A percentile compares a stretch with the other conserved stretches of the same genome.
phyloP scores from a whole-genome alignment of 1,140 invertebrate genomes.

The Drosophila busckii region DNA sequence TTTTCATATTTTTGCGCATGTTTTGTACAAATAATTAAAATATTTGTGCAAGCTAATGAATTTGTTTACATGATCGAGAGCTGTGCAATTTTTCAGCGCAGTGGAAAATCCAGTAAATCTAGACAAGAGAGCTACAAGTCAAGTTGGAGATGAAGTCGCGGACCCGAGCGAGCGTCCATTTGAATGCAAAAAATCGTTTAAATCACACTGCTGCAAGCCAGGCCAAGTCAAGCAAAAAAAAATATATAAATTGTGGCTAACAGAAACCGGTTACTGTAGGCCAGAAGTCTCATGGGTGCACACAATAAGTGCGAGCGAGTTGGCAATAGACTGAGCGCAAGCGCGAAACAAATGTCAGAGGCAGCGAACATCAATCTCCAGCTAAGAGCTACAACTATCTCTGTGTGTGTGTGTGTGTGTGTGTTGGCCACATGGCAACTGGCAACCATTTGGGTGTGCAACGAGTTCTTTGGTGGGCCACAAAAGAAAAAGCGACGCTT shows the following conservation, averaged over 20 bases:
- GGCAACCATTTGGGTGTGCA: conserved; percentile 47
- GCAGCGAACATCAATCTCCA: conserved; percentile 73
- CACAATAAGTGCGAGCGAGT: conserved; percentile 44
- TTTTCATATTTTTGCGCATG: conserved; percentile 28
- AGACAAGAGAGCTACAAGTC: conserved; percentile 11
- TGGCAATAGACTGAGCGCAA: conserved; percentile 27
- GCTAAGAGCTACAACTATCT: conserved; percentile 21
- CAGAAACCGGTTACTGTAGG: conserved; percentile 49
- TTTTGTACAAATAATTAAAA: conserved; percentile 70
- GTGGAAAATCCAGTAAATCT: conserved; percentile 60
- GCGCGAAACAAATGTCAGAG: conserved; percentile 76
- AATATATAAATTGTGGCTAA: conserved; percentile 54
- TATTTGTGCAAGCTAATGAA: conserved; percentile 69
- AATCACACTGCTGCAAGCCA: conserved; percentile 65
- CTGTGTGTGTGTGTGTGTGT: neutral
- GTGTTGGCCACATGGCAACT: conserved; percentile 20
- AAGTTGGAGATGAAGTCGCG: conserved; percentile 1
- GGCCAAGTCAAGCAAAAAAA: too few relatives aligned
- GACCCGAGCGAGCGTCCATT: conserved; percentile 34
- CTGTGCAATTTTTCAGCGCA: conserved; percentile 66
- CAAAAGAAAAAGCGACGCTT: conserved; percentile 61
- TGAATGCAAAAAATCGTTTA: conserved; percentile 62
- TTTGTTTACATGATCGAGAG: conserved; percentile 74
- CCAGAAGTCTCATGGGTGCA: too few relatives aligned
- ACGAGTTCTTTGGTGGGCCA: conserved; percentile 74